phyloP scores from a whole-genome alignment of 1,140 invertebrate genomes.

The Helicoverpa armigera region DNA sequence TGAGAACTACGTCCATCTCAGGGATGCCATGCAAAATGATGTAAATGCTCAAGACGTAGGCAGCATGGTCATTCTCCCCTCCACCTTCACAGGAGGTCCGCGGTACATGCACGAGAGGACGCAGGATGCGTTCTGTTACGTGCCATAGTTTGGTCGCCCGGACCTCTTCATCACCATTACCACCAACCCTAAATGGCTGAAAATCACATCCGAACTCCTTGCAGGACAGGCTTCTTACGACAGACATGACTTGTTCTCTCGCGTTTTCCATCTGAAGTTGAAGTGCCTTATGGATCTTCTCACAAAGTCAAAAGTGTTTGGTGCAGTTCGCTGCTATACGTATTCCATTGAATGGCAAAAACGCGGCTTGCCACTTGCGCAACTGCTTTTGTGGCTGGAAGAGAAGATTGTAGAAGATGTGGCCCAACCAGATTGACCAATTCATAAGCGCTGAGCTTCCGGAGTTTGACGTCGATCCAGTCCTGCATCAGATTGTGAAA shows the following conservation, averaged over 20 bases:
- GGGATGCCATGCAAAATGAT: constrained; percentile 47
- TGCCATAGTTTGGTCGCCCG: constrained; percentile 46
- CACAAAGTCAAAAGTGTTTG: constrained; percentile 31
- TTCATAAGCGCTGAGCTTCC: too few relatives aligned
- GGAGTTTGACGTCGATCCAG: too few relatives aligned
- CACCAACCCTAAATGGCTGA: constrained; percentile 46
- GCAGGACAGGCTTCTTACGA: constrained; percentile 36
- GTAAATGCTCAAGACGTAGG: constrained; percentile 43
- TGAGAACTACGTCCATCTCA: constrained; percentile 46
- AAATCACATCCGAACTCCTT: constrained; percentile 44
- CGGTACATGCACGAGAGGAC: constrained; percentile 48
- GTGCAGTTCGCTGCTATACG: constrained; percentile 13
- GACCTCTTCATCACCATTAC: constrained; percentile 43
- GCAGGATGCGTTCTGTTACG: constrained; percentile 23
- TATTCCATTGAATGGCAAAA: constrained; percentile 46
- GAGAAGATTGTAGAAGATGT: neutral
- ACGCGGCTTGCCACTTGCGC: constrained; percentile 36
- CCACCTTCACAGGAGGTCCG: constrained; percentile 49
- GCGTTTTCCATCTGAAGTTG: constrained; percentile 34
- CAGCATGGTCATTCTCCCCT: constrained; percentile 49
- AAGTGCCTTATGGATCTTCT: constrained; percentile 33
- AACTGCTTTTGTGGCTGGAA: constrained; percentile 38
- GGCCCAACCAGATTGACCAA: too few relatives aligned
- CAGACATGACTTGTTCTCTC: constrained; percentile 22
- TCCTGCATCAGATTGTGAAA: too few relatives aligned